Evolutionary conservation across 2,113 vertebrate genomes (phyloP), one percentile per base, ranked within the genome.

Genomic region (Odontophorus gujanensis): DNA sequence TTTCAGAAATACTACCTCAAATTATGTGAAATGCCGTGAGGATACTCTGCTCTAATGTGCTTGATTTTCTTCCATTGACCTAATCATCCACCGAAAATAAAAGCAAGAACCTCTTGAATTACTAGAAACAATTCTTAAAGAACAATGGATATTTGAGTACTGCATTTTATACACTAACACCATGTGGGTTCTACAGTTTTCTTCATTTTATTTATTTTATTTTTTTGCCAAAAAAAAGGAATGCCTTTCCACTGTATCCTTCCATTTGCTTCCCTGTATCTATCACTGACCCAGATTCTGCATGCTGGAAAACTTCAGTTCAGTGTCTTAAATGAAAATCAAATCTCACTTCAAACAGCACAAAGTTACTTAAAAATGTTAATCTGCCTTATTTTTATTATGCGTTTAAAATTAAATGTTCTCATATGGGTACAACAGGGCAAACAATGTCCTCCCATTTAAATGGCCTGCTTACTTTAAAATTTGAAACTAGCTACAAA

Each of bases 341-440:
- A 91, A 88, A 91, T 42, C 61, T 92, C 38, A 65, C 38, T 94
- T 85, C 59, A 88, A 95, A 89, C 78, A 63, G 80, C 73, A 89
- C 26, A 84, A 92, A 92, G 59, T 87, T 91, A 50, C 82, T 95
- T 92, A 81, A 92, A 96, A 95, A 95, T 89, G 59, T 92, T 95
- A 90, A 94, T 90, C 87, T 94, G 57, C 36, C 42, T 93, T 87
- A 89, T 90, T 96, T 96, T 96, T 96, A 96, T 94, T 87, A 93
- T 82, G 85, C 93, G 85, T 93, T 96, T 95, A 95, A 96, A 94
- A 97, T 93, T 93, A 96, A 97, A 95, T 92, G 81, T 94, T 96
- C 93, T 94, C 94, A 93, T 94, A 94, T 83, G 93, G 25, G 57
- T 86, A 81, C 80, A 93, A 92, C 53, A 76, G 16, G 0, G 75